A percentile compares a stretch with the other conserved stretches of the same genome.
Evolutionary conservation across 2,113 vertebrate species (phyloP).

Genomic region (Pygoscelis adeliae): DNA sequence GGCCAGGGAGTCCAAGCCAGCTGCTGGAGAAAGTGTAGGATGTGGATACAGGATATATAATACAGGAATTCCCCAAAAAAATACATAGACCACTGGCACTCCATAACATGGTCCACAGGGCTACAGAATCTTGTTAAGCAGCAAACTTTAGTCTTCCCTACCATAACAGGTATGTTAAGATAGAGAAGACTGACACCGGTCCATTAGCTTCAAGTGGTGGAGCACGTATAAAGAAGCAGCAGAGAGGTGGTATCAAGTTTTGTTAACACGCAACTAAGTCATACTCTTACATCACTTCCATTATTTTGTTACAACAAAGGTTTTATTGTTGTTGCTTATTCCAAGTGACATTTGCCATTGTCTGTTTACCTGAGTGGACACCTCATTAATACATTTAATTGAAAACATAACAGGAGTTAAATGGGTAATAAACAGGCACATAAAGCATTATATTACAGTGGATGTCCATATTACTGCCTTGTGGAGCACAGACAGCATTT

Average conservation of each 20-base stretch:
- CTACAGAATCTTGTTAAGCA: background rate
- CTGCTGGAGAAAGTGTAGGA: background rate
- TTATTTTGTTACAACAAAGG: background rate
- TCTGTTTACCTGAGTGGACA: background rate
- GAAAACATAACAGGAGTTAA: background rate
- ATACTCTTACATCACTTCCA: background rate
- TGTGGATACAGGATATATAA: background rate
- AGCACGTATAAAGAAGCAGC: background rate
- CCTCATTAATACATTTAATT: background rate
- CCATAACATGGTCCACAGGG: background rate
- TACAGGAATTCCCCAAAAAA: background rate
- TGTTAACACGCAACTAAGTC: background rate
- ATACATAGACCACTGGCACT: background rate
- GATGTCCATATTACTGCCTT: background rate
- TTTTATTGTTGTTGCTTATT: slow-evolving; percentile 47
- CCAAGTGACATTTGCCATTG: background rate
- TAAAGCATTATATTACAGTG: background rate
- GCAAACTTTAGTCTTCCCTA: background rate
- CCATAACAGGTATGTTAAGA: background rate
- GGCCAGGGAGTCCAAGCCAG: background rate
- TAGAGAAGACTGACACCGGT: background rate
- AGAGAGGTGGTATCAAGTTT: background rate
- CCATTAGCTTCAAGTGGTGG: background rate
- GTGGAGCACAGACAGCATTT: background rate
- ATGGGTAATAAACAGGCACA: background rate